These are phyloP conservation scores for Chelon labrosus DNA, from an alignment of 2,797 vertebrate species.

Conservation along the genomic window DNA sequence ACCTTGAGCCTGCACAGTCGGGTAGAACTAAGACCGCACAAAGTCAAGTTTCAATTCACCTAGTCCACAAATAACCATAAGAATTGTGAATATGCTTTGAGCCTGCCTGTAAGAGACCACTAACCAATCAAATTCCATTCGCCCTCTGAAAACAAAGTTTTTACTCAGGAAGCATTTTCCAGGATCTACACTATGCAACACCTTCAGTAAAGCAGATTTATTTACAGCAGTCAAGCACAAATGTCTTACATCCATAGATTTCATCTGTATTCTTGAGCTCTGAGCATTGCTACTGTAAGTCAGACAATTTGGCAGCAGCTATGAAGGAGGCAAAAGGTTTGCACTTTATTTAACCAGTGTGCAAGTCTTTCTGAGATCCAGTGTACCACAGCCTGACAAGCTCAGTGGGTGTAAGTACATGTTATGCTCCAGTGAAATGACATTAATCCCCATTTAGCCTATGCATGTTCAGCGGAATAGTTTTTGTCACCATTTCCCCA, in stretches of 20 bases:
- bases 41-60: slow-evolving; percentile 23
- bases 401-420: too few species aligned
- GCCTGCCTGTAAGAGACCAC: slow-evolving; percentile 14
- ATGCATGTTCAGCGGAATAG: too few species aligned
- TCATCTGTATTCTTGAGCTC: too few species aligned
- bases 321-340: slow-evolving; percentile 6
- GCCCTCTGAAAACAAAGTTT: slow-evolving; percentile 13
- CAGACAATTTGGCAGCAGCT: background rate
- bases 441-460: too few species aligned
- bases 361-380: too few species aligned
- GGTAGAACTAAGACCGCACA: slow-evolving; percentile 21
- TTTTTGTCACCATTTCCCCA: too few species aligned
- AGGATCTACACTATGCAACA: slow-evolving; percentile 1
- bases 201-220: background rate
- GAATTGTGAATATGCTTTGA: slow-evolving; percentile 35
- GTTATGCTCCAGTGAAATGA: too few species aligned
- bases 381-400: too few species aligned
- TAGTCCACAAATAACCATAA: slow-evolving; percentile 33
- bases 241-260: background rate
- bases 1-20: slow-evolving; percentile 1
- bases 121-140: slow-evolving; percentile 14
- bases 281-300: background rate
- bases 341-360: too few species aligned
- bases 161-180: slow-evolving; percentile 1
- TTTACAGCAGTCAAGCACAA: too few species aligned